Conservation (phyloP, 2,888 invertebrate species). For the Allygus modestus region DNA sequence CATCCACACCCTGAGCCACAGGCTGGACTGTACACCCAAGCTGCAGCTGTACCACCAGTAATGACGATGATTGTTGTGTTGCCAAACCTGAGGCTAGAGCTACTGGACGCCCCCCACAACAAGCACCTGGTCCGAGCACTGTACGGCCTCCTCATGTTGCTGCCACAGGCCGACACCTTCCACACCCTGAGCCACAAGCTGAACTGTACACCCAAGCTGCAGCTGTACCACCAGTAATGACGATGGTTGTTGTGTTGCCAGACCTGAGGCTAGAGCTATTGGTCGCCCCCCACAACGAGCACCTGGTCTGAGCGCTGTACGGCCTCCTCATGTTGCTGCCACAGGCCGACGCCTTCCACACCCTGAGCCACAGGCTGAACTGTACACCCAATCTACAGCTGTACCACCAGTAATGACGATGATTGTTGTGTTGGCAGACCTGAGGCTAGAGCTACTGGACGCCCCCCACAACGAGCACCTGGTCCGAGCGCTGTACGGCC, state of each 20-base stretch:
- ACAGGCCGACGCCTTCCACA: constrained; percentile 97
- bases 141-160: constrained; percentile 96
- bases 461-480: constrained; percentile 87
- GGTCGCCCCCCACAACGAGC: constrained; percentile 85
- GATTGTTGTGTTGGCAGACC: constrained; percentile 79
- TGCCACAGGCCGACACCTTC: constrained; percentile 99
- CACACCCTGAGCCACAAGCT: constrained; percentile 88
- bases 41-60: not conserved
- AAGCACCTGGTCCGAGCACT: constrained; percentile 90
- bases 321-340: constrained; percentile 98
- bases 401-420: constrained; percentile 97
- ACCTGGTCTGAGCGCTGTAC: constrained; percentile 92
- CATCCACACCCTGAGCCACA: constrained; percentile 87
- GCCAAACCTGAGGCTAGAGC: constrained; percentile 93
- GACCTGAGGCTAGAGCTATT: constrained; percentile 95
- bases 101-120: constrained; percentile 88
- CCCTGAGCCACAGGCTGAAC: constrained; percentile 92
- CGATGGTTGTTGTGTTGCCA: constrained; percentile 73
- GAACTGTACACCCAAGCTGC: too few relatives aligned
- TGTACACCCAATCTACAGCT: constrained; percentile 98
- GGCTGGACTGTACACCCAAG: constrained; percentile 77
- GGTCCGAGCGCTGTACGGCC: constrained; percentile 93
- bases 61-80: constrained; percentile 7
- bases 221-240: constrained; percentile 82
- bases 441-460: constrained; percentile 93